These are phyloP conservation scores for Trissolcus basalis DNA, from an alignment of 1,140 invertebrate species.

Conservation along the genomic window DNA sequence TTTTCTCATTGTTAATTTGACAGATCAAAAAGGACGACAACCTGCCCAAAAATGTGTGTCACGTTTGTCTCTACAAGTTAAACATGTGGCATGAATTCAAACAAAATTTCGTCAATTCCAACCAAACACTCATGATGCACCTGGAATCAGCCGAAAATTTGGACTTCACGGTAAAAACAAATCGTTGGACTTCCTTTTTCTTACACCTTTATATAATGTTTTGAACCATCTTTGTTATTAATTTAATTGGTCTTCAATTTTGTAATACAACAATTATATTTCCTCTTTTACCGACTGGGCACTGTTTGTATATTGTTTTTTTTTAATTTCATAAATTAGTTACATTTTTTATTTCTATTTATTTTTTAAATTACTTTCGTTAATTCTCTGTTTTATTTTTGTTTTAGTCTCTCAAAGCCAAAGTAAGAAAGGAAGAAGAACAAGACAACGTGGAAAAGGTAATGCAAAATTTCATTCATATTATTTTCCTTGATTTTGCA, in stretches of 20 bases:
- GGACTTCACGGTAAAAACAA: conserved; percentile 55
- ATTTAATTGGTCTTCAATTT: too few relatives aligned
- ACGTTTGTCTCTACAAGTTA: conserved; percentile 72
- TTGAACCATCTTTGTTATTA: too few relatives aligned
- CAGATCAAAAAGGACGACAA: conserved; percentile 65
- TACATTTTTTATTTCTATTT: neutral
- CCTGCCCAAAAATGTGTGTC: conserved; percentile 67
- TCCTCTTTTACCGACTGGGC: too few relatives aligned
- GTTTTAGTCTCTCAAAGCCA: neutral
- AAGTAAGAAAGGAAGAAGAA: neutral
- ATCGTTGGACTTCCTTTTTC: too few relatives aligned
- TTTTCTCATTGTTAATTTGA: conserved; percentile 3
- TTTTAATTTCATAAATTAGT: neutral
- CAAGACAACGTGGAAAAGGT: neutral
- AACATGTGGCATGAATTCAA: conserved; percentile 72
- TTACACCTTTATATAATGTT: too few relatives aligned
- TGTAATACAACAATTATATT: too few relatives aligned
- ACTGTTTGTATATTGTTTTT: too few relatives aligned
- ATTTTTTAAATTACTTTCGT: neutral
- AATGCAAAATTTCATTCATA: too few relatives aligned
- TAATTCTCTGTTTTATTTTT: neutral
- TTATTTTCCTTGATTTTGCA: too few relatives aligned
- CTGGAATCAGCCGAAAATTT: conserved; percentile 57
- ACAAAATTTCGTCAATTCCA: conserved; percentile 64
- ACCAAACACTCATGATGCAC: conserved; percentile 63